Base-by-base conservation (phyloP, 1,140 invertebrate genomes). In the Propsilocerus akamusi region DNA sequence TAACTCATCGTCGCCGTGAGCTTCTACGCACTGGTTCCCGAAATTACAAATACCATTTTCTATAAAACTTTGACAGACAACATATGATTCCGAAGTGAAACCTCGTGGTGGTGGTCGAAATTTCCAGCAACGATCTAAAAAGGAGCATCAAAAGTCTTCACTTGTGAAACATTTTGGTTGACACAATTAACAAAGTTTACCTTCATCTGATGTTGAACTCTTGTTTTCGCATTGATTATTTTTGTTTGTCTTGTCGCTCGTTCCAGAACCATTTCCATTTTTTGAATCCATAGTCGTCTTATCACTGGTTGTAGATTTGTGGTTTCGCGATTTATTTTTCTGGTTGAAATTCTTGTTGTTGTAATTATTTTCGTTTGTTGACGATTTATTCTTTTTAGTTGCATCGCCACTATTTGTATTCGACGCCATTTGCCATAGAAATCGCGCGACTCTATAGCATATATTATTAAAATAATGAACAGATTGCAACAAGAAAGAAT, bases 1-100 rank as follows among this genome's bases (percentile, higher is more conserved):
- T 7, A 86, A 61, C 60, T 86, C 83, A 48, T 79, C 77, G 49
- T 70, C 59, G 12, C 80, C 79, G 59, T 86, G 83, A 4, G 83
- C 83, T 59, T 80, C 74, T n/a, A 80, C 75, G 64, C 82, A 85
- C 56, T 81, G 79, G 12, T 75, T 69, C 17, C 78, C 80, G 57
- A 79, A 77, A 30, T 77, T 68, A 61, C 82, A 85, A 23, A 63
- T 66, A 24, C 72, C 72, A 32, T 59, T 62, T 49, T 71, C 69
- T 7, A 55, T 57, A 56, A 67, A 77, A 23, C 65, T 69, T 51
- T 73, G 71, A 64, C 80, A 83, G 2, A 79, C 55, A 12, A 64
- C 63, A 34, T 74, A 74, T 1, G 63, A 63, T 49, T 77, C 74
- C 11, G 70, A 59, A 5, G 69, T 72, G 37, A 74, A 72, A 12